phyloP scores from a whole-genome alignment of 2,888 invertebrate genomes.

The Hipparchia semele region DNA sequence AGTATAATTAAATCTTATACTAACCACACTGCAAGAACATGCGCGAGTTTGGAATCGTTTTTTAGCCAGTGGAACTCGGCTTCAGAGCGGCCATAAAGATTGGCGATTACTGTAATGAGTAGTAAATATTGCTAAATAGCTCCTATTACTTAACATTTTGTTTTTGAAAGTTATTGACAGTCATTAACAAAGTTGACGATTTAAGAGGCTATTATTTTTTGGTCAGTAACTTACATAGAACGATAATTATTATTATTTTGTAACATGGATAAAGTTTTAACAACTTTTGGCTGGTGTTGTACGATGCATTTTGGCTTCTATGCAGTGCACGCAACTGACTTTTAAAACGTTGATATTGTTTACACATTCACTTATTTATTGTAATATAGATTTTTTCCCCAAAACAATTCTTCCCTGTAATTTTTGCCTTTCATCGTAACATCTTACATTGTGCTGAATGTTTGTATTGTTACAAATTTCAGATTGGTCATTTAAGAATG shows the following conservation, averaged over 20 bases:
- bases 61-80: too few relatives aligned
- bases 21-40: too few relatives aligned
- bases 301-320: background rate
- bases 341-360: background rate
- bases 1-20: too few relatives aligned
- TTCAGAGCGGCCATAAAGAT: too few relatives aligned
- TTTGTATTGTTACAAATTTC: slow-evolving; percentile 54
- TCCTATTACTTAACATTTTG: too few relatives aligned
- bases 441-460: slow-evolving; percentile 22
- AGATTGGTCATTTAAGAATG: slow-evolving; percentile 83
- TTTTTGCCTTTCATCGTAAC: background rate
- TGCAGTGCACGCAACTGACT: slow-evolving; percentile 1
- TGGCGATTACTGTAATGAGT: too few relatives aligned
- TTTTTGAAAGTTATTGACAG: too few relatives aligned
- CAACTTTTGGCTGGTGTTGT: background rate
- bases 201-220: background rate
- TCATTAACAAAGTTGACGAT: background rate
- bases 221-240: background rate
- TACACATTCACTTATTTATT: background rate
- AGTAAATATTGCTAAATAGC: too few relatives aligned
- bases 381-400: background rate
- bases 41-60: too few relatives aligned
- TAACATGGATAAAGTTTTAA: slow-evolving; percentile 1
- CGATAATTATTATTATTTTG: background rate
- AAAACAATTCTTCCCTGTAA: background rate